A percentile compares a stretch with the other conserved stretches of the same genome.
phyloP scores from a whole-genome alignment of 2,888 invertebrate species.

The Trichopoda pennipes region DNA sequence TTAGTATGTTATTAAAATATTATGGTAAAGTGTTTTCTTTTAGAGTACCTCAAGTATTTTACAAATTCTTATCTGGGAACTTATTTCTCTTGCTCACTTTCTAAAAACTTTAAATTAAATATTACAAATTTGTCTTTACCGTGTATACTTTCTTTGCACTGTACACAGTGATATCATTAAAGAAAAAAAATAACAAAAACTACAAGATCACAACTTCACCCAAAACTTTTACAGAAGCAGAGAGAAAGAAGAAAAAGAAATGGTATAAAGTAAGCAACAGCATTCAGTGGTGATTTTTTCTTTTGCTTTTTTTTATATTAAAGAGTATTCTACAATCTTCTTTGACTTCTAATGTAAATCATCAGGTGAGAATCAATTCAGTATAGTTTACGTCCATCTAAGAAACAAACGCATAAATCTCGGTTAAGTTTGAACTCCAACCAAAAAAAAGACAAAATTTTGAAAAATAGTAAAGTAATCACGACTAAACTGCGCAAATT shows the following conservation, averaged over 20 bases:
- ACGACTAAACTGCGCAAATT: background rate
- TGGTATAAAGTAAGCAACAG: conserved; percentile 36
- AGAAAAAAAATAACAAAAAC: conserved; percentile 36
- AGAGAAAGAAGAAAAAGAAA: conserved; percentile 45
- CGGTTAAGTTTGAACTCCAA: conserved; percentile 47
- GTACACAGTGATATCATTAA: conserved; percentile 19
- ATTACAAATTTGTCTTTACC: background rate
- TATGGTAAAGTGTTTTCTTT: too few relatives aligned
- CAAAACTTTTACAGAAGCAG: conserved; percentile 50
- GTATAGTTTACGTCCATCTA: conserved; percentile 79
- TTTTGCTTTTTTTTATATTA: conserved; percentile 22
- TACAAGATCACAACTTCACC: conserved; percentile 33
- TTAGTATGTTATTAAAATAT: too few relatives aligned
- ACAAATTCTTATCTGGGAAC: too few relatives aligned
- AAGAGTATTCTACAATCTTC: conserved; percentile 68
- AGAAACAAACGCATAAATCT: conserved; percentile 79
- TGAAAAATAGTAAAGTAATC: conserved; percentile 1
- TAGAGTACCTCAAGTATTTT: too few relatives aligned
- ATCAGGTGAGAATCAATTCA: conserved; percentile 80
- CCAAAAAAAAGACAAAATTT: conserved; percentile 1
- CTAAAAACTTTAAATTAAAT: background rate
- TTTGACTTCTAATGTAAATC: conserved; percentile 79
- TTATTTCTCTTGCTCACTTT: too few relatives aligned
- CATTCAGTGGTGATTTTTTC: conserved; percentile 53
- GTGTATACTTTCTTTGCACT: conserved; percentile 19